phyloP scores from a whole-genome alignment of 2,888 invertebrate genomes.

The Cosmia pyralina region DNA sequence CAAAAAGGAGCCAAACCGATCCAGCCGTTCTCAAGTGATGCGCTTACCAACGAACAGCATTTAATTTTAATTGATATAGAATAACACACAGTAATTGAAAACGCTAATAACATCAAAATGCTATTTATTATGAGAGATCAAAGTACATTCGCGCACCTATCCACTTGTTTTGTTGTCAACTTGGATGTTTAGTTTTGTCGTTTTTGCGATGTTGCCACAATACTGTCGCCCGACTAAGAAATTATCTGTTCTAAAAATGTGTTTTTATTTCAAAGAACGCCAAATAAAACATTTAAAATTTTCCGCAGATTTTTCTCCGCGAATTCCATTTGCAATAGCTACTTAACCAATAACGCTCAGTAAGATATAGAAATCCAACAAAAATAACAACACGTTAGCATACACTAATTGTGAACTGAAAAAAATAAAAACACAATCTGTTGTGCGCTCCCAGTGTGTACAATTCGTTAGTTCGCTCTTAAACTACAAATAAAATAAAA shows the following conservation, averaged over 20 bases:
- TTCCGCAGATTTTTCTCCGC: too few species aligned
- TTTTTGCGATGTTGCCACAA: background rate
- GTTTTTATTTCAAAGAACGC: background rate
- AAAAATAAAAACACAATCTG: constrained; percentile 16
- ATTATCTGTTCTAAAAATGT: background rate
- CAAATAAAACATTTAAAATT: background rate
- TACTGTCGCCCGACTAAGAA: background rate
- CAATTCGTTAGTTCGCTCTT: constrained; percentile 51
- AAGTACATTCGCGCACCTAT: background rate
- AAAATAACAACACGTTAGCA: constrained; percentile 1
- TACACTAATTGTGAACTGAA: constrained; percentile 37
- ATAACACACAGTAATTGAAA: background rate
- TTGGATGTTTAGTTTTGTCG: background rate
- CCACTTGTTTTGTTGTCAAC: background rate
- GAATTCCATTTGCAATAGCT: background rate
- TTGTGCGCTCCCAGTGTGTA: constrained; percentile 43
- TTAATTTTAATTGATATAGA: too few species aligned
- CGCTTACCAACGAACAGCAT: too few species aligned
- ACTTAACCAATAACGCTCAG: background rate
- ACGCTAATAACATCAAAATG: background rate
- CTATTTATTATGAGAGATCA: background rate
- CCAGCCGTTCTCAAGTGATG: too few species aligned
- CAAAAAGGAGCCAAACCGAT: too few species aligned
- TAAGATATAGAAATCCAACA: background rate
- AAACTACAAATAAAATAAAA: constrained; percentile 54